Conservation (phyloP, 92 coral and sea anemone species). For the Muricea muricata region DNA sequence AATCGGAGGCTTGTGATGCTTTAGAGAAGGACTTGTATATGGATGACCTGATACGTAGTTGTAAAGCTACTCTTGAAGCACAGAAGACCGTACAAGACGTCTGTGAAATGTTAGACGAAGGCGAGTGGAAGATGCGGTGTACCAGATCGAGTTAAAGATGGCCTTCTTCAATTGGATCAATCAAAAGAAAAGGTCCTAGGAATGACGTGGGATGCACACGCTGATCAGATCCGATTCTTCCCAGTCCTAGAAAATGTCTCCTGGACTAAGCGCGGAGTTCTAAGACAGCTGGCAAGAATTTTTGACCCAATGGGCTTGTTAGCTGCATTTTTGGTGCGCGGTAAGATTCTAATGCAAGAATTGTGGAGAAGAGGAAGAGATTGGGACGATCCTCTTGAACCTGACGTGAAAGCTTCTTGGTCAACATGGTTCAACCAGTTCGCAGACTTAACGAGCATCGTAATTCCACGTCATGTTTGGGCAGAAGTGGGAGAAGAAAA, state of each 20-base stretch:
- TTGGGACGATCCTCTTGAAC: constrained; percentile 18
- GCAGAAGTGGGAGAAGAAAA: not conserved
- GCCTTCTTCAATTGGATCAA: not conserved
- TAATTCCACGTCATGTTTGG: not conserved
- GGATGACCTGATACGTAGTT: not conserved
- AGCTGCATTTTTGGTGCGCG: constrained; percentile 6
- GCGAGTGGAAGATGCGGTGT: constrained; percentile 18
- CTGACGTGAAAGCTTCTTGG: not conserved
- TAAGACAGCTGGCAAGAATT: not conserved
- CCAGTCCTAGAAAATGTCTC: not conserved
- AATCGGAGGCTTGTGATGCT: constrained; percentile 5
- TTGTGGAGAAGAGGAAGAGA: constrained; percentile 3
- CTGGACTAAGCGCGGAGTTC: constrained; percentile 24
- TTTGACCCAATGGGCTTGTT: constrained; percentile 32
- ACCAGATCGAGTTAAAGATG: not conserved
- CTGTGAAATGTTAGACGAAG: constrained; percentile 21
- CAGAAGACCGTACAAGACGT: constrained; percentile 10
- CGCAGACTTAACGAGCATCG: not conserved
- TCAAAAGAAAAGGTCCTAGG: not conserved
- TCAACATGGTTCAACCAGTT: not conserved
- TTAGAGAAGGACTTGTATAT: not conserved
- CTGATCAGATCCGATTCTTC: constrained; percentile 15
- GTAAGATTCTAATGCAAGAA: constrained; percentile 34
- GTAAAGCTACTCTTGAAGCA: not conserved
- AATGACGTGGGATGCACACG: constrained; percentile 3